Percentiles rank a stretch among this genome's conserved stretches.
These are phyloP conservation scores for Brachymystax lenok DNA, from an alignment of 2,797 vertebrate genomes.

Conservation along the genomic window DNA sequence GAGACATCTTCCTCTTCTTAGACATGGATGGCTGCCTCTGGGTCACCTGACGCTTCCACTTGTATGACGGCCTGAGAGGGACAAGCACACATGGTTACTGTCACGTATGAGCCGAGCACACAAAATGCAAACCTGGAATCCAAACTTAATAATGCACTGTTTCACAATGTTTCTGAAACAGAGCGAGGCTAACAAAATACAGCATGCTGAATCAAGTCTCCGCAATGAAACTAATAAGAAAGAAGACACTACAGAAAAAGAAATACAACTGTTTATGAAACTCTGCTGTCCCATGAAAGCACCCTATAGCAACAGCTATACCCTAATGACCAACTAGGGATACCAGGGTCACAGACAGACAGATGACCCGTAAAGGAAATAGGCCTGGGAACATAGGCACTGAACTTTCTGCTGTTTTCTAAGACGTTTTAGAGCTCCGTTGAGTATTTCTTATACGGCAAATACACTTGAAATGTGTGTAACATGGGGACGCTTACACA, in stretches of 20 bases:
- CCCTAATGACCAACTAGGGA: neutral
- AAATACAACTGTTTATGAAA: neutral
- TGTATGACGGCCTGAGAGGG: conserved; percentile 83
- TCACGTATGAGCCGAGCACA: neutral
- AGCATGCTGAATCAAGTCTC: too few species aligned
- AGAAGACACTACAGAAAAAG: neutral
- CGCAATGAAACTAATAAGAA: neutral
- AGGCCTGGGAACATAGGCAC: neutral
- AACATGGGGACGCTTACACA: neutral
- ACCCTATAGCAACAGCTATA: too few species aligned
- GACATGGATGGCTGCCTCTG: conserved; percentile 80
- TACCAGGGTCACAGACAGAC: neutral
- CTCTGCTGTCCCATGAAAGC: neutral
- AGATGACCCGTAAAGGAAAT: too few species aligned
- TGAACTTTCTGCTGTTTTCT: too few species aligned
- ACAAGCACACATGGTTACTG: neutral
- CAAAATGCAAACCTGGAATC: neutral
- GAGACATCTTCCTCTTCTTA: conserved; percentile 90
- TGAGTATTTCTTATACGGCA: neutral
- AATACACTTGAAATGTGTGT: neutral
- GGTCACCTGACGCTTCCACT: conserved; percentile 91
- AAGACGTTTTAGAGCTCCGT: neutral
- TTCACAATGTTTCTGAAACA: neutral
- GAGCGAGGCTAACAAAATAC: too few species aligned
- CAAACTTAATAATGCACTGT: neutral